A percentile compares a stretch with the other conserved stretches of the same genome.
Evolutionary conservation across 2,797 vertebrate genomes (phyloP).

Genomic region (Amazona ochrocephala): DNA sequence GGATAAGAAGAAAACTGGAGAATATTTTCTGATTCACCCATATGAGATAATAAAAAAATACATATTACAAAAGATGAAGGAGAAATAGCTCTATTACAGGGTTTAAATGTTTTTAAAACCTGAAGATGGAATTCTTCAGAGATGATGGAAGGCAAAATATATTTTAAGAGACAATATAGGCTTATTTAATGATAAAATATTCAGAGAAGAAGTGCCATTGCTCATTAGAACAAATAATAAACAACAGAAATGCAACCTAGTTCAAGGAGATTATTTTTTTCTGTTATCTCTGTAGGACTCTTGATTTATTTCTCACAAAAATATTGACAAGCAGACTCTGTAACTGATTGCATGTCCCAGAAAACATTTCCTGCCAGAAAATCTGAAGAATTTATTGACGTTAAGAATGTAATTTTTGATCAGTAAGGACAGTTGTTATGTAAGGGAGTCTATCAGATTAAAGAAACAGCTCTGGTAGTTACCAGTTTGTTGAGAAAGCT

Average conservation of each 20-base stretch:
- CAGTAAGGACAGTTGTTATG: constrained; percentile 48
- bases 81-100: background rate
- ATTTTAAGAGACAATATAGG: constrained; percentile 4
- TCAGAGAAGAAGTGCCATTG: background rate
- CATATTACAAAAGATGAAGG: background rate
- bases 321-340: constrained; percentile 59
- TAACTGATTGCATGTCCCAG: constrained; percentile 52
- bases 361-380: constrained; percentile 70
- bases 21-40: background rate
- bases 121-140: background rate
- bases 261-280: constrained; percentile 38
- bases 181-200: constrained; percentile 6
- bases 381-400: constrained; percentile 59
- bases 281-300: constrained; percentile 35
- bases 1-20: background rate
- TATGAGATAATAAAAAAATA: background rate
- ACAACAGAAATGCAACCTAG: background rate
- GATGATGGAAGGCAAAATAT: background rate
- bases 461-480: constrained; percentile 52
- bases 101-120: background rate
- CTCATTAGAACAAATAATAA: background rate
- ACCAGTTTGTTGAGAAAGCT: constrained; percentile 46
- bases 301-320: constrained; percentile 62
- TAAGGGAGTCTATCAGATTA: constrained; percentile 54
- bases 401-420: constrained; percentile 74